Evolutionary conservation across 2,113 vertebrate species (phyloP), one percentile per base, ranked within the genome.

Genomic region (Psephotus haematonotus): DNA sequence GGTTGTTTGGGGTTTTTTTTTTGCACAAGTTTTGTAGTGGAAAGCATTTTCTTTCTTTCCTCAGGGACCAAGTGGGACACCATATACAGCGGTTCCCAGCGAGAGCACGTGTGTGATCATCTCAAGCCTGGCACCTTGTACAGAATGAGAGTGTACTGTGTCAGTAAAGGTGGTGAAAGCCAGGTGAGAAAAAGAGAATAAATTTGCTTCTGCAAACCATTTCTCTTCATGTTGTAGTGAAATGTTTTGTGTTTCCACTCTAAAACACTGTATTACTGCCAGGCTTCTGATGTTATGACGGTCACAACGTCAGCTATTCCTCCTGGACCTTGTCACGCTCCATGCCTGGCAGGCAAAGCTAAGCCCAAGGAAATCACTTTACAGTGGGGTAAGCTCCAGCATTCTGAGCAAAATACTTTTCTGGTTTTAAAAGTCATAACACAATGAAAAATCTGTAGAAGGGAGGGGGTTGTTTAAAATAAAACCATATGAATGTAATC

Each of bases 101-200:
- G 94, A 37, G 98, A 99, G 33, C 98, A 98, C 6, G n/a, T 98
- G 1, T 98, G 98, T 47, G 95, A 98, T 71, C 97, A 97, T 67
- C 97, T 98, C 47, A 95, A 86, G 83, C 97, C 98, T 74, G 98
- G 97, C 62, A 98, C 97, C 50, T 95, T 87, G 7, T 98, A 98
- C 96, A 97, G 96, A 46, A 55, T 98, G 39, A 97, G 98, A 25
- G 98, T 98, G 37, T 97, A 95, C 75, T 98, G 98, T 57, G 78
- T 90, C 92, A 98, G 97, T 24, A 84, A 68, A 65, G 97, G 97
- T 39, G 98, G 98, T 7, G 97, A 98, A 70, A 98, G 98, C 96
- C 98, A 97, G 98, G 98, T 98, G 92, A 97, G 57, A 23, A 33
- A 65, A 77, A 2, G 7, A 35, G 82, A 53, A 55, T 6, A 11